These are phyloP conservation scores for Sarcophaga carnaria DNA, from an alignment of 2,888 invertebrate genomes.

Conservation along the genomic window DNA sequence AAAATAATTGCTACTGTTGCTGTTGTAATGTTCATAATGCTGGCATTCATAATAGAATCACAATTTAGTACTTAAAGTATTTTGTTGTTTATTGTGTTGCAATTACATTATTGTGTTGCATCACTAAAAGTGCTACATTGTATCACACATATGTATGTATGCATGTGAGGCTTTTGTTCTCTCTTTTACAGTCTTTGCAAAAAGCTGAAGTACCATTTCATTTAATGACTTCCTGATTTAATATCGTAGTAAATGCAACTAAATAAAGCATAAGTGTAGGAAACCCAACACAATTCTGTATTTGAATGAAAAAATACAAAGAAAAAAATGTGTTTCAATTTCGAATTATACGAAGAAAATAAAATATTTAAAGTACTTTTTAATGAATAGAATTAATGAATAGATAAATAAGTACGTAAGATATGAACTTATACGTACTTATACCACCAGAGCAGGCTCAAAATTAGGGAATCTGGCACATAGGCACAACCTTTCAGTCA, in stretches of 20 bases:
- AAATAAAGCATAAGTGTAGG: constrained; percentile 1
- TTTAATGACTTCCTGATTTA: constrained; percentile 54
- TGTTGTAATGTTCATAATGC: not conserved
- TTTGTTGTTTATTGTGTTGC: not conserved
- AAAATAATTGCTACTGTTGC: not conserved
- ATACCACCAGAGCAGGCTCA: too few relatives aligned
- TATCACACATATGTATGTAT: not conserved
- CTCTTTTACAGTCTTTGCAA: not conserved
- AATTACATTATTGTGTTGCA: constrained; percentile 28
- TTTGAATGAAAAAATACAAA: too few relatives aligned
- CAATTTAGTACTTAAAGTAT: constrained; percentile 10
- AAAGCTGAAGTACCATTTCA: constrained; percentile 25
- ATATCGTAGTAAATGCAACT: constrained; percentile 37
- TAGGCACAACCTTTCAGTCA: too few relatives aligned
- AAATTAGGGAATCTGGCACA: too few relatives aligned
- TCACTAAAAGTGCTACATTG: constrained; percentile 31
- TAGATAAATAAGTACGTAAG: too few relatives aligned
- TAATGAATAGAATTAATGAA: too few relatives aligned
- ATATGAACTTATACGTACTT: too few relatives aligned
- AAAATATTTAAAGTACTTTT: too few relatives aligned
- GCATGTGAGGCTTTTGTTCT: not conserved
- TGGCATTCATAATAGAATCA: not conserved
- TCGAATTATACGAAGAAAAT: too few relatives aligned
- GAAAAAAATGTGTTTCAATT: too few relatives aligned
- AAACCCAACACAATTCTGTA: not conserved